Base-by-base conservation (phyloP, 2,888 invertebrate genomes). In the Folsomia candida region DNA sequence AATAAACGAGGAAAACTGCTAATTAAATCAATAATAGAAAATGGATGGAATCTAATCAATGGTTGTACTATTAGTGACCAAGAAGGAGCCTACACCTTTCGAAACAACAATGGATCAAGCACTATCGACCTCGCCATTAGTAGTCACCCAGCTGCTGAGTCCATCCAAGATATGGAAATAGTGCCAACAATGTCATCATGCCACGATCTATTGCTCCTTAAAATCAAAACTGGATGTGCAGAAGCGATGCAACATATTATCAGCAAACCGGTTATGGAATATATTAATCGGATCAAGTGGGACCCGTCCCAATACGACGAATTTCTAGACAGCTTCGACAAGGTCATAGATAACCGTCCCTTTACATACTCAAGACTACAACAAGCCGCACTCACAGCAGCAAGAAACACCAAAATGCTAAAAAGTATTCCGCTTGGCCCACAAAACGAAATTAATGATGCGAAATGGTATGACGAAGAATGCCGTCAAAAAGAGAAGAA, bases 81-180 rank as follows among this genome's bases (percentile, higher is more conserved):
- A 9, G 1, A 28, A 4, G 67, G 67, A 18, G 59, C 57, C 27
- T 67, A 58, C 24, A 67, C 67, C 24, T 67, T 67, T 29, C 2
- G 6, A 3, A 67, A 67, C 26, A 2, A 18, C 4, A 67, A 67
- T 58, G 67, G 67, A 1, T 27, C 22, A 9, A 67, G 67, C 27
- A 22, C 28, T 3, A 22, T 67, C n/a, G 67, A 67, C 27, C 18
- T 67, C 3, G 24, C 25, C 22, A 9, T 57, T 6, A 22, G 4
- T 20, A 11, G 9, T 11, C 47, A 9, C 9, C 9, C 47, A 47
- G 47, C 47, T 11, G 18, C 47, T 11, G 47, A 47, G 9, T 9
- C 9, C 9, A 47, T 18, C 47, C 18, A 18, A 9, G 47, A 47
- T 18, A 11, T 47, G 9, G 47, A 47, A 47, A 18, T 47, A 9